Percentiles rank a stretch among this genome's conserved stretches.
Conservation (phyloP, 2,888 invertebrate species). For the Falcaria lacertinaria region DNA sequence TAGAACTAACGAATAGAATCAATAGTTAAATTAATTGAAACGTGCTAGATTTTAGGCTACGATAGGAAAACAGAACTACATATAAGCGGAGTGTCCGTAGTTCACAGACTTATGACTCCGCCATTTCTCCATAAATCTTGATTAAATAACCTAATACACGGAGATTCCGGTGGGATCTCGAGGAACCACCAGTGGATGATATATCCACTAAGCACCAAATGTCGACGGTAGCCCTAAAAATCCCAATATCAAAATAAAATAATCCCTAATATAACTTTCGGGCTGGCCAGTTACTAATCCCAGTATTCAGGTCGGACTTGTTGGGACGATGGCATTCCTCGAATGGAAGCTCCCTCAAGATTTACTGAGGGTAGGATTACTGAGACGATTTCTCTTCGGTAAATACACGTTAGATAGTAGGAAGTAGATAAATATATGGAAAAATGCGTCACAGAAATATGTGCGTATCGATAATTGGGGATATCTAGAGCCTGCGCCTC, state of each 20-base stretch:
- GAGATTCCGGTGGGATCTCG: not conserved
- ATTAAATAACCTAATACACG: no score
- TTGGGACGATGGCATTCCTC: constrained; percentile 13
- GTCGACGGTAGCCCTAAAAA: constrained; percentile 16
- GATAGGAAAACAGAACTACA: no score
- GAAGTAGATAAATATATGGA: no score
- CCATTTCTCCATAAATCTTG: no score
- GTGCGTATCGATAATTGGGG: no score
- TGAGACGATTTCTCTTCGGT: not conserved
- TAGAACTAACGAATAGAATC: no score
- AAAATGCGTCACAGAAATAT: no score
- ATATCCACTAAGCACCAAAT: constrained; percentile 9
- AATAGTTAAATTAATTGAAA: no score
- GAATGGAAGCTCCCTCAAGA: constrained; percentile 5
- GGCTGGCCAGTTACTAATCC: constrained; percentile 1
- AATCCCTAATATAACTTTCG: constrained; percentile 16
- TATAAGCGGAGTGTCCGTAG: no score
- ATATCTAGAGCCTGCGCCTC: no score
- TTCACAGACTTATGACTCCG: no score
- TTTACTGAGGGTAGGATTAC: not conserved
- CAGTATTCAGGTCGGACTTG: not conserved
- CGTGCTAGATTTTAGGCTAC: no score
- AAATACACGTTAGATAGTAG: not conserved
- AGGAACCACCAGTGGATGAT: constrained; percentile 16
- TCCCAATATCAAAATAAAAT: constrained; percentile 15